Conservation (phyloP, 2,797 vertebrate species). For the Anabacerthia variegaticeps region DNA sequence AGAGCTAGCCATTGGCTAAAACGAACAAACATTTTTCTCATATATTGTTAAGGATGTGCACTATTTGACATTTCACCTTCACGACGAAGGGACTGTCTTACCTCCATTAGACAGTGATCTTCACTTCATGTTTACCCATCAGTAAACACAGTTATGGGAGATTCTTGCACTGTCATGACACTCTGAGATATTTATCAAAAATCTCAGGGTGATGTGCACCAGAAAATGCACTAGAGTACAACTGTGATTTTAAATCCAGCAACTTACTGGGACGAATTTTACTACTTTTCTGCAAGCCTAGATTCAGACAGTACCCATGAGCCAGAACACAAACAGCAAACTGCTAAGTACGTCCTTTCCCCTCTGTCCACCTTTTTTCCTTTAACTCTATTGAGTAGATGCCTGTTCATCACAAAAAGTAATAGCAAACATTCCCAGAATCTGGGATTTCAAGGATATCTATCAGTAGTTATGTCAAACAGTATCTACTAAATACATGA, state of each 20-base stretch:
- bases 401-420: background rate
- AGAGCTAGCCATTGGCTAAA: background rate
- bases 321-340: background rate
- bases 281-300: background rate
- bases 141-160: background rate
- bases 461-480: background rate
- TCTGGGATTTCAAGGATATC: background rate
- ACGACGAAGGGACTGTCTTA: background rate
- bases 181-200: background rate
- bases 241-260: background rate
- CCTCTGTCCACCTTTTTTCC: fast-evolving
- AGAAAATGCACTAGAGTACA: background rate
- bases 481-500: background rate
- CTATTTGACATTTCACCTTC: background rate
- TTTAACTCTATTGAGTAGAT: background rate
- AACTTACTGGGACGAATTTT: background rate
- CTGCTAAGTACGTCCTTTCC: background rate
- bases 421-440: background rate
- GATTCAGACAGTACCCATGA: fast-evolving
- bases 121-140: background rate
- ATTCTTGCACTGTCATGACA: background rate
- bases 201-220: background rate
- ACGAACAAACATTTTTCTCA: background rate
- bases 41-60: background rate
- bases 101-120: background rate